A percentile compares a stretch with the other conserved stretches of the same genome.
These are phyloP conservation scores for Scaptomyza montana DNA, from an alignment of 1,140 invertebrate species.

Conservation along the genomic window DNA sequence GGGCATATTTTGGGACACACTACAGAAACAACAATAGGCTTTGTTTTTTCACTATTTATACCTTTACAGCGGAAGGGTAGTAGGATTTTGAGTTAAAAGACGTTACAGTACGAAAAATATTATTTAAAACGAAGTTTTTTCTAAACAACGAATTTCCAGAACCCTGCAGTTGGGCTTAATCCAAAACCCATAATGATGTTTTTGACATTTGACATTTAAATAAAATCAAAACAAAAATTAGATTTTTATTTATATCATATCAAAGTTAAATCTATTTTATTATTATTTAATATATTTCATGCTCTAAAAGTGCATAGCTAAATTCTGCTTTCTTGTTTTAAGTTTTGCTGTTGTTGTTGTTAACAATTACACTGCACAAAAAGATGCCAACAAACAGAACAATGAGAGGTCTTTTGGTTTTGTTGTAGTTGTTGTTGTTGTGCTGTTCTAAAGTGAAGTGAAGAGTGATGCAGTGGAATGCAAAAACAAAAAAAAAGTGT, in stretches of 20 bases:
- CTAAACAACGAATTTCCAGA: too few species aligned
- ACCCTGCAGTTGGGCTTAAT: too few species aligned
- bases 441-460: background rate
- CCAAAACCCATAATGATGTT: too few species aligned
- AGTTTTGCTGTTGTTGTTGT: slow-evolving; percentile 50
- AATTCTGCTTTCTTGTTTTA: slow-evolving; percentile 9
- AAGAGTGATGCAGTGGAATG: background rate
- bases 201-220: too few species aligned
- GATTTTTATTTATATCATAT: too few species aligned
- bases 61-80: background rate
- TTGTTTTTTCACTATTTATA: slow-evolving; percentile 39
- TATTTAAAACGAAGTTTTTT: too few species aligned
- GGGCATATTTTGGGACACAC: slow-evolving; percentile 56
- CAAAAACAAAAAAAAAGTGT: too few species aligned
- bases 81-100: background rate
- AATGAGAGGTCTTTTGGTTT: background rate
- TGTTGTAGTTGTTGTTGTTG: background rate
- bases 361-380: slow-evolving; percentile 69
- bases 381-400: slow-evolving; percentile 53
- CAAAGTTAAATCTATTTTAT: too few species aligned
- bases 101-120: background rate
- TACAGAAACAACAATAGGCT: slow-evolving; percentile 16
- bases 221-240: too few species aligned
- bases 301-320: background rate
- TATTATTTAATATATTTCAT: background rate